Percentiles rank a stretch among this genome's conserved stretches.
Conservation (phyloP, 2,113 vertebrate genomes). For the Callopanchax toddi region DNA sequence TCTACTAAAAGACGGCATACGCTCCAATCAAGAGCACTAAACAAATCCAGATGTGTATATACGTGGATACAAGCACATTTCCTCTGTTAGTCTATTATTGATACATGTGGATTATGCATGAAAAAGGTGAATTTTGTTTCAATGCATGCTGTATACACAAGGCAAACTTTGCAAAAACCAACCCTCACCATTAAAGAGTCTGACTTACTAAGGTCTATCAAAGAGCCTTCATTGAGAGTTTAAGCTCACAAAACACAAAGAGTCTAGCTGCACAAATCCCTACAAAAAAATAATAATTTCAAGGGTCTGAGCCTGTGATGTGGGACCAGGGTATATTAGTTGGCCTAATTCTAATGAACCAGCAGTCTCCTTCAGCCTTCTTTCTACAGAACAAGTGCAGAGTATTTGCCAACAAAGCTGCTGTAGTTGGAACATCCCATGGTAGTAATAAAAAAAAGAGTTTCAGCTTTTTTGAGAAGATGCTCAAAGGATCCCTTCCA, state of each 20-base stretch:
- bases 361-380: neutral
- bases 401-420: neutral
- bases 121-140: too few relatives aligned
- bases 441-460: neutral
- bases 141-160: too few relatives aligned
- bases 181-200: neutral
- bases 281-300: neutral
- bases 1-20: too few relatives aligned
- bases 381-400: neutral
- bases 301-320: neutral
- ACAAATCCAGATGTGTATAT: too few relatives aligned
- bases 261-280: too few relatives aligned
- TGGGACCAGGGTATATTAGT: neutral
- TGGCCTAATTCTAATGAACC: neutral
- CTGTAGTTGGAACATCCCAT: neutral
- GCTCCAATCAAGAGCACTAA: too few relatives aligned
- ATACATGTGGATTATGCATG: too few relatives aligned
- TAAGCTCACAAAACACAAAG: too few relatives aligned
- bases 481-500: neutral
- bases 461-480: neutral
- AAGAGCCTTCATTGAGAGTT: too few relatives aligned
- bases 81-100: too few relatives aligned
- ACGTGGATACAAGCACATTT: too few relatives aligned
- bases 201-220: too few relatives aligned
- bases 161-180: neutral